These are phyloP conservation scores for Epistrophella euchroma DNA, from an alignment of 2,888 invertebrate genomes.

Conservation along the genomic window DNA sequence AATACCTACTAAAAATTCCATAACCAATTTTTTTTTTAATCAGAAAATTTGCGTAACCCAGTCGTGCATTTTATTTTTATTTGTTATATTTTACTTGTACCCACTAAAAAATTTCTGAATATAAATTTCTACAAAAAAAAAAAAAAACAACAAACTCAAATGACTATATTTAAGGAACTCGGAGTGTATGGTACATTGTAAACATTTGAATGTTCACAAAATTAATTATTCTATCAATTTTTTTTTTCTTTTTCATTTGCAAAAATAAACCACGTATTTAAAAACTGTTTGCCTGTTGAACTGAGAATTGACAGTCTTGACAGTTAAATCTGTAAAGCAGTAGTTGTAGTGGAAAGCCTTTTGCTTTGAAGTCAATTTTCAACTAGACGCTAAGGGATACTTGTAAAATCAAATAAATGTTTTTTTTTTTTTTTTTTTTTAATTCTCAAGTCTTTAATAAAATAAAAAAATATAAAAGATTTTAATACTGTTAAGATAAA, in stretches of 20 bases:
- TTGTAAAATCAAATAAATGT: neutral
- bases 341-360: neutral
- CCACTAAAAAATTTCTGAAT: too few species aligned
- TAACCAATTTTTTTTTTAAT: too few species aligned
- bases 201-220: neutral
- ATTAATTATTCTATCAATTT: neutral
- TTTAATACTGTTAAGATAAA: too few species aligned
- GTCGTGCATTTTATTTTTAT: too few species aligned
- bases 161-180: neutral
- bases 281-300: slow-evolving; percentile 1
- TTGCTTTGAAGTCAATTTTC: neutral
- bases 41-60: too few species aligned
- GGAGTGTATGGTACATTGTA: neutral
- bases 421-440: neutral
- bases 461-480: too few species aligned
- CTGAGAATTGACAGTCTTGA: neutral
- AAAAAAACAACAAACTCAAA: neutral
- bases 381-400: neutral
- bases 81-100: too few species aligned
- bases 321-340: neutral
- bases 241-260: neutral
- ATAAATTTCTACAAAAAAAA: neutral
- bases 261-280: neutral
- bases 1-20: too few species aligned
- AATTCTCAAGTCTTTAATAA: neutral